phyloP scores from a whole-genome alignment of 2,113 vertebrate species.

The Chloropsis cyanopogon region DNA sequence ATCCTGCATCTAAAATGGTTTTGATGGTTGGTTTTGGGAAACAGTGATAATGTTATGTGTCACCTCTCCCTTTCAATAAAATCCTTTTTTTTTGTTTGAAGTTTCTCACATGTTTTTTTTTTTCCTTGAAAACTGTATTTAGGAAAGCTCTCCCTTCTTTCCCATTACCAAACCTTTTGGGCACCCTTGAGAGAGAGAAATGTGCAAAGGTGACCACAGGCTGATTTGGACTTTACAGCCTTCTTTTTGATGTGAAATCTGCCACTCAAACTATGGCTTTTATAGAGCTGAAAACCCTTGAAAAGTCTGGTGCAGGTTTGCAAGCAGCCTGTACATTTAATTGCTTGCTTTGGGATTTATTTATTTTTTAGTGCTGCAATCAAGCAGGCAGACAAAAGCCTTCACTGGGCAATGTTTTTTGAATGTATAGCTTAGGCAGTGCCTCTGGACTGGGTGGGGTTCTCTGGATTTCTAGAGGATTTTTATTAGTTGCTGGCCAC shows the following conservation, averaged over 20 bases:
- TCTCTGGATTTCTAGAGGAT: background rate
- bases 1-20: background rate
- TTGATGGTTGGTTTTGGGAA: background rate
- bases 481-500: background rate
- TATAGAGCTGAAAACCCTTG: background rate
- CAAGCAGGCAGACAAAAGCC: background rate
- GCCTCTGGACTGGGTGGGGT: background rate
- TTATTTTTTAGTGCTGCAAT: background rate
- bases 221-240: background rate
- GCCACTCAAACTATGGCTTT: background rate
- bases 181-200: background rate
- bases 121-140: rapidly evolving
- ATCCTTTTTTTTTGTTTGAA: background rate
- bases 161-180: background rate
- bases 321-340: background rate
- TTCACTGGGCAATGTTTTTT: background rate
- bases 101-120: background rate
- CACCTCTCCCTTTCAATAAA: background rate
- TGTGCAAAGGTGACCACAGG: background rate
- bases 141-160: background rate
- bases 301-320: background rate
- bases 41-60: background rate
- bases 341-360: background rate
- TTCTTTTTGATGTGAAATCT: background rate
- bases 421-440: background rate